Percentiles rank a stretch among this genome's conserved stretches.
These are phyloP conservation scores for Euzetes globulus DNA, from an alignment of 2,888 invertebrate species.

Conservation along the genomic window DNA sequence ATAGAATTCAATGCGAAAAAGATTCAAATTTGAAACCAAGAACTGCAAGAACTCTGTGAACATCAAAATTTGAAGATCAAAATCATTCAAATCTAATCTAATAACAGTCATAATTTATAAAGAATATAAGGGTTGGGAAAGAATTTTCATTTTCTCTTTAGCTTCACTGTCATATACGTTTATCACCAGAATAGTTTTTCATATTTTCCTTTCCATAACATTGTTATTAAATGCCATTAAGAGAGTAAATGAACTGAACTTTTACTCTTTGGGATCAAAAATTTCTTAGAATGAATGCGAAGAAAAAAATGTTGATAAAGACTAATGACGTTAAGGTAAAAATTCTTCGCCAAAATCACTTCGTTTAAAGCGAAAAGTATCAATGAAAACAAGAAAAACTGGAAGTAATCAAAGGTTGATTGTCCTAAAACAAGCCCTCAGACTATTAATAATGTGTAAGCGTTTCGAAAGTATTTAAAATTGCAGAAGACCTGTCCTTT, in stretches of 20 bases:
- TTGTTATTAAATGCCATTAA: not conserved
- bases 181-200: no score
- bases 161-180: no score
- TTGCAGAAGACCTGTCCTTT: not conserved
- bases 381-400: conserved; percentile 28
- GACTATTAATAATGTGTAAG: not conserved
- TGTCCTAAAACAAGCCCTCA: not conserved
- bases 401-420: conserved; percentile 17
- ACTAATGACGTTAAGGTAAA: conserved; percentile 19
- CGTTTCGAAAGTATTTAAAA: not conserved
- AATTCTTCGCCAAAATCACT: not conserved
- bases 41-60: no score
- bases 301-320: not conserved
- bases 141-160: not conserved
- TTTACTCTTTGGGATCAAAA: not conserved
- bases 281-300: not conserved
- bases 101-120: not conserved
- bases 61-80: no score
- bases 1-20: no score
- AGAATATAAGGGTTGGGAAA: conserved; percentile 3
- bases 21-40: no score
- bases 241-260: conserved; percentile 13
- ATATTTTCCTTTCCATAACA: not conserved
- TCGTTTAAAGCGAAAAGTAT: conserved; percentile 8
- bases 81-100: not conserved